Base-by-base conservation (phyloP, 1,140 invertebrate genomes). In the Alviniconcha marisindica region DNA sequence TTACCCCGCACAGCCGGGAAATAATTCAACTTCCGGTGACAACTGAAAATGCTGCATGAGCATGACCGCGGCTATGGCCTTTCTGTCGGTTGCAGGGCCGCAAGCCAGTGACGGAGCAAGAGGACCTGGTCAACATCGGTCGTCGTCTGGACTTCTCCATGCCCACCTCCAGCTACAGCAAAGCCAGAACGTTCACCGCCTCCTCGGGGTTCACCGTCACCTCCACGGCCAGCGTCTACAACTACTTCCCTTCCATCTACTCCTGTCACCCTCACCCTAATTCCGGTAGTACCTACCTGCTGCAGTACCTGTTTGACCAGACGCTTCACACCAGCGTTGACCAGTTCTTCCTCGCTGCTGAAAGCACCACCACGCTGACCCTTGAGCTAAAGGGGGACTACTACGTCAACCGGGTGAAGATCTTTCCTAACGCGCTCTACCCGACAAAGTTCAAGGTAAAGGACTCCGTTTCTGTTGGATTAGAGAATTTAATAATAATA, bases 241-340 rank as follows among this genome's bases (percentile, higher is more conserved):
- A 86, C 77, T 82, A 77, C 48, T 44, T 60, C 56, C 2, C 24
- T n/a, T n/a, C 36, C 36, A 5, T 0, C n/a, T 74, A 48, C 40
- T 36, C 28, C 31, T 82, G 85, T 44, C 56, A 66, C 24, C 76
- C 54, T 31, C 60, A 77, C 36, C 56, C 74, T 10, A 87, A 87
- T 66, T 38, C 42, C 28, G 76, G 60, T 15, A 74, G 82, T 14
- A 85, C 82, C 36, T 88, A 86, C 42, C 74, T 56, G 12, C 77
- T 89, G 63, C 84, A 82, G 60, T 82, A 90, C 60, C 60, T 91
- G 81, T 91, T 91, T 88, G 90, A 91, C 66, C 90, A 91, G 78
- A 89, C 89, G 0, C 69, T 89, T 60, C 66, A 56, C 1, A 79
- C 69, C 15, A 40, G 79, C 33, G 42, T 33, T 2, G 33, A 85